These are phyloP conservation scores for Chaitophorus viminalis DNA, from an alignment of 2,888 invertebrate genomes.

Conservation along the genomic window DNA sequence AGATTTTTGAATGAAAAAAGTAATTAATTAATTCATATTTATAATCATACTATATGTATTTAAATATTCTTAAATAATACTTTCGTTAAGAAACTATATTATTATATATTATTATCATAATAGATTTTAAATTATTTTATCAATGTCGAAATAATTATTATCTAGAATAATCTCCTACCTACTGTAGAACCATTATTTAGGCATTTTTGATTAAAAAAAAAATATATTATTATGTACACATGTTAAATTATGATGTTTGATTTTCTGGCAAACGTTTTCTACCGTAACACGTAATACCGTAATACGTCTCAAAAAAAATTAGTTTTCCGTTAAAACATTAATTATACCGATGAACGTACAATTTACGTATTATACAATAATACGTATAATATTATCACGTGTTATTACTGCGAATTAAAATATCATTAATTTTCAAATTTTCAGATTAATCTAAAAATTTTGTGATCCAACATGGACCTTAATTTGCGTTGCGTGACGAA, in stretches of 20 bases:
- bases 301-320: neutral
- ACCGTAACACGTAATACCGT: neutral
- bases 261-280: neutral
- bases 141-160: slow-evolving; percentile 1
- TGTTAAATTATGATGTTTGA: neutral
- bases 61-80: slow-evolving; percentile 9
- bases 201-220: neutral
- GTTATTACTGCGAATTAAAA: neutral
- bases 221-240: neutral
- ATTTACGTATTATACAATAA: too few species aligned
- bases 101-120: slow-evolving; percentile 11
- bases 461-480: neutral
- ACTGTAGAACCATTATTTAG: neutral
- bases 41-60: slow-evolving; percentile 17
- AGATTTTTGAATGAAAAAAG: neutral
- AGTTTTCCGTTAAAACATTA: too few species aligned
- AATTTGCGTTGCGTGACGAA: neutral
- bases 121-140: slow-evolving; percentile 33
- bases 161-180: slow-evolving; percentile 21
- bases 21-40: slow-evolving; percentile 17
- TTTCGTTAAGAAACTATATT: slow-evolving; percentile 37
- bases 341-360: too few species aligned
- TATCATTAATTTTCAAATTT: neutral
- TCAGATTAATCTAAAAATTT: neutral
- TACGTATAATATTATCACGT: too few species aligned